phyloP scores from a whole-genome alignment of 2,888 invertebrate genomes.

The Andrena bucephala region DNA sequence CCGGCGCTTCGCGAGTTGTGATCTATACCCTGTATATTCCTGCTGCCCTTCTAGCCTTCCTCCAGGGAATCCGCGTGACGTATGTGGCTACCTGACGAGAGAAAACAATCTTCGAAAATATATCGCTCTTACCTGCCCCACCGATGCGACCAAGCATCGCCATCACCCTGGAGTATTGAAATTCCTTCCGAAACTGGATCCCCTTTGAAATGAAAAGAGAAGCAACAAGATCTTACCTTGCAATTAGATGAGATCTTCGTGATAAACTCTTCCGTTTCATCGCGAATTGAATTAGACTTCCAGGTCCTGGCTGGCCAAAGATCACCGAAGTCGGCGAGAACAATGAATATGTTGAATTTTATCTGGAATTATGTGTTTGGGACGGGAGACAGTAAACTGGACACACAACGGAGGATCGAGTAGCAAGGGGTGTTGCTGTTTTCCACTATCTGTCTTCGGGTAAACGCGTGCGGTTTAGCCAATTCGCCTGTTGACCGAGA shows the following conservation, averaged over 20 bases:
- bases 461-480: slow-evolving; percentile 82
- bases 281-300: not conserved
- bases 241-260: not conserved
- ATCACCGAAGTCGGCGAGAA: not conserved
- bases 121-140: slow-evolving; percentile 79
- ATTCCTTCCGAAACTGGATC: slow-evolving; percentile 33
- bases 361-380: not conserved
- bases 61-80: slow-evolving; percentile 83
- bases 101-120: slow-evolving; percentile 85
- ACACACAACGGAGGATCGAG: slow-evolving; percentile 46
- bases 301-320: not conserved
- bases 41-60: slow-evolving; percentile 77
- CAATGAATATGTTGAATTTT: not conserved
- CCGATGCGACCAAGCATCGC: slow-evolving; percentile 51
- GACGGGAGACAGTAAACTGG: slow-evolving; percentile 32
- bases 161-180: slow-evolving; percentile 51
- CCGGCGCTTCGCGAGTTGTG: slow-evolving; percentile 82
- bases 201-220: not conserved
- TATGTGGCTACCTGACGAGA: slow-evolving; percentile 85
- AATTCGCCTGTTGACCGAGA: slow-evolving; percentile 84
- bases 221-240: too few relatives aligned
- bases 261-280: not conserved
- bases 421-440: slow-evolving; percentile 69
- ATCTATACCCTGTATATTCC: slow-evolving; percentile 83
- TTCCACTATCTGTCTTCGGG: slow-evolving; percentile 82